A percentile compares a stretch with the other conserved stretches of the same genome.
Conservation (phyloP, 64 coral and sea anemone genomes). For the Acropora tenuis region DNA sequence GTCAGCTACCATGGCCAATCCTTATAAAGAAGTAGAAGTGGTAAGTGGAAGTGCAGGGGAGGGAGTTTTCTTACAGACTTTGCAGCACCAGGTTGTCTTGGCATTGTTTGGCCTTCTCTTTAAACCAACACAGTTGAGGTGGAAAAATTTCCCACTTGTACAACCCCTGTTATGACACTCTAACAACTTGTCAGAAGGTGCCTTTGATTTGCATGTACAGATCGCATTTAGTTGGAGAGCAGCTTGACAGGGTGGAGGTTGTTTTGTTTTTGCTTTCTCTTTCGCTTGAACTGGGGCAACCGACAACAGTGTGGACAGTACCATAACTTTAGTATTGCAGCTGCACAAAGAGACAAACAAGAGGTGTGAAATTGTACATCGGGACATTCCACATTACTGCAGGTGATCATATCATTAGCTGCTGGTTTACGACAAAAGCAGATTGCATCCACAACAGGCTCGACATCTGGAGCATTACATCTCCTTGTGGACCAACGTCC, state of each 20-base stretch:
- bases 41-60: constrained; percentile 9
- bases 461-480: too few relatives aligned
- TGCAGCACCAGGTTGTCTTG: constrained; percentile 41
- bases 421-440: too few relatives aligned
- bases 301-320: constrained; percentile 69
- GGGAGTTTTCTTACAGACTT: constrained; percentile 26
- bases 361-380: too few relatives aligned
- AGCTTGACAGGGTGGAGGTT: neutral
- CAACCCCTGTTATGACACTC: constrained; percentile 28
- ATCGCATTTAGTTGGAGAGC: neutral
- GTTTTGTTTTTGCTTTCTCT: constrained; percentile 1
- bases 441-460: too few relatives aligned
- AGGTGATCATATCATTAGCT: too few relatives aligned
- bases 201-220: constrained; percentile 28
- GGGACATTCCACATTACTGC: too few relatives aligned
- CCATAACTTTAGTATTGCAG: constrained; percentile 40
- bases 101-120: constrained; percentile 59
- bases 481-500: too few relatives aligned
- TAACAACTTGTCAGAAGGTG: constrained; percentile 7
- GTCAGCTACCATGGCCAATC: neutral
- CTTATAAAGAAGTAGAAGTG: constrained; percentile 19
- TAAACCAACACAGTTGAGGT: constrained; percentile 14
- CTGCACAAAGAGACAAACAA: neutral
- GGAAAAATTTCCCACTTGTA: constrained; percentile 33
- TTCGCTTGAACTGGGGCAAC: constrained; percentile 60